These are phyloP conservation scores for Bombycilla garrulus DNA, from an alignment of 2,113 vertebrate genomes.

Conservation along the genomic window DNA sequence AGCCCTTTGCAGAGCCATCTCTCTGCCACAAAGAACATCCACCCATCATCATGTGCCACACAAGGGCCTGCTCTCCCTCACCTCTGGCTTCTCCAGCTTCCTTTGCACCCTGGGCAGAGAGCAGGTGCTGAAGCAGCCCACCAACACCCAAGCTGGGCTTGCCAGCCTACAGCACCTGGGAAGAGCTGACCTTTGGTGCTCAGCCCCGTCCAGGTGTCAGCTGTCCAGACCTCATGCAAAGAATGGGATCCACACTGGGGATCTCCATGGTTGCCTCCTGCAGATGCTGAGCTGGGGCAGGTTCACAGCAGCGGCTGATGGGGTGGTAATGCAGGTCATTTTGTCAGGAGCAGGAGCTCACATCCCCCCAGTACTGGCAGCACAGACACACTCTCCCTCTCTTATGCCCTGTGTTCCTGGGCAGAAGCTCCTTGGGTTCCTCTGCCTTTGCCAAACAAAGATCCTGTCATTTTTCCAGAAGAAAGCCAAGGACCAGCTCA, in stretches of 20 bases:
- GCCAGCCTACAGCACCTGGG: background rate
- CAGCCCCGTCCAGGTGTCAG: background rate
- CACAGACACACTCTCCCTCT: background rate
- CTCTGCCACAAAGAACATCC: background rate
- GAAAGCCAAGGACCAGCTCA: background rate
- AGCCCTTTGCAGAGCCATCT: background rate
- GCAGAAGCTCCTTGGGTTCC: background rate
- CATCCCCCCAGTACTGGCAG: background rate
- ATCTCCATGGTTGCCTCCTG: background rate
- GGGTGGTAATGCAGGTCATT: background rate
- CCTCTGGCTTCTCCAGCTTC: background rate
- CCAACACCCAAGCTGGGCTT: background rate
- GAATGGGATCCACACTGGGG: background rate
- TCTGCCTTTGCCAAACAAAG: background rate
- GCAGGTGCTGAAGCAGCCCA: background rate
- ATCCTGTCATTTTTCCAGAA: background rate
- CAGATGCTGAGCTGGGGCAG: background rate
- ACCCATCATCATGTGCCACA: background rate
- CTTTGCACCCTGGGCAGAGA: background rate
- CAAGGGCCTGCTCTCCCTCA: background rate
- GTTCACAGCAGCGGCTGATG: background rate
- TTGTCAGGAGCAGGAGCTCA: background rate
- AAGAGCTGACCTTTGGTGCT: background rate
- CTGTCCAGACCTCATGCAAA: background rate
- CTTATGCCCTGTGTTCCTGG: background rate